Evolutionary conservation across 2,113 vertebrate species (phyloP), one percentile per base, ranked within the genome.

Genomic region (Ovibos moschatus): DNA sequence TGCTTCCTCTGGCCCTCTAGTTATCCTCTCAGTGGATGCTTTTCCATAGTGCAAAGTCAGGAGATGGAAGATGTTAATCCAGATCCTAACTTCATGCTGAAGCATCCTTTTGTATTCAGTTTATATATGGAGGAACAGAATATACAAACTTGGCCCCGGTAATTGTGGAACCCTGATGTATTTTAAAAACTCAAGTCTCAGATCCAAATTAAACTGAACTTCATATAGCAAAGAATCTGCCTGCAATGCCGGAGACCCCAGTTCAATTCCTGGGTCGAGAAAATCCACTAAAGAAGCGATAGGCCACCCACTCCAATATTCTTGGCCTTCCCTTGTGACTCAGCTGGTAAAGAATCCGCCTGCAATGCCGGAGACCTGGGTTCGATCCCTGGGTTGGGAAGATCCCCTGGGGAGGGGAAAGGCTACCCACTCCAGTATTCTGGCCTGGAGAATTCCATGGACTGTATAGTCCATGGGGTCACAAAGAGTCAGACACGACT

Each of bases 11-110:
- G 62, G 7, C 47, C 62, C 28, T 83, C 51, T 86, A 40, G 28
- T 83, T 89, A 64, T 85, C 10, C 21, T 9, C 27, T 51, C 13
- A 14, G 25, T 50, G 36, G 3, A 8, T 74, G 19, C 9, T 71
- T 97, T 74, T 78, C 57, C 55, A 55, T 83, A 82, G 51, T 84
- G 53, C 88, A 74, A 60, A 97, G 58, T 47, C 71, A 58, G 57
- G 47, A 86, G n/a, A 33, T 43, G 23, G 21, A 74, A 33, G 11
- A 36, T 92, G 50, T 4, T 87, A 84, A 57, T 28, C 11, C 17
- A 89, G 23, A 11, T 79, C n/a, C 74, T 83, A 93, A 88, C 60
- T 58, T 60, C 25, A 57, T 58, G 40, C 45, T 79, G 33, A 83
- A 91, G 45, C 8, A 27, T 96, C 11, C 16, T 58, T 91, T 57